Evolutionary conservation across 2,888 invertebrate species (phyloP).

Genomic region (Diaprepes abbreviatus): DNA sequence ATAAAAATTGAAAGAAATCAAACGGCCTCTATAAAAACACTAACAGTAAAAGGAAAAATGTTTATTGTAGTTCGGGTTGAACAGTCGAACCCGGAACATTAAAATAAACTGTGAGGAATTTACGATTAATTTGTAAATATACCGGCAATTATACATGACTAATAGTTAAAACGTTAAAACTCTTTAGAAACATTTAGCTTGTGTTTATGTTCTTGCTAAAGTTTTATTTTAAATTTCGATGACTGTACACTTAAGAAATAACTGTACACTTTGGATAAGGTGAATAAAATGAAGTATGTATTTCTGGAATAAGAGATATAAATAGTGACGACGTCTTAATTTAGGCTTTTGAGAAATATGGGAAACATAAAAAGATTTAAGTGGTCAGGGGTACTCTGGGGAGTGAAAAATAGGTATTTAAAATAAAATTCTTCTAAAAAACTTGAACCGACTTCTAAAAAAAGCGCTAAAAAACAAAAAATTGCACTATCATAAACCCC

Average conservation of each 20-base stretch:
- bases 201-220: conserved; percentile 18
- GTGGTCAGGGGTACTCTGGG: too few species aligned
- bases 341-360: background rate
- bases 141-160: conserved; percentile 24
- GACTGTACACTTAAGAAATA: conserved; percentile 13
- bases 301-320: conserved; percentile 2
- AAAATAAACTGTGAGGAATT: conserved; percentile 33
- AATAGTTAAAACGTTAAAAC: conserved; percentile 11
- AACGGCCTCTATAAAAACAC: conserved; percentile 5
- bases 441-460: too few species aligned
- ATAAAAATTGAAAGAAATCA: conserved; percentile 14
- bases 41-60: conserved; percentile 30
- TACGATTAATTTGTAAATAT: conserved; percentile 40
- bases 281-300: conserved; percentile 2
- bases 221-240: conserved; percentile 16
- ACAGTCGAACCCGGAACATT: conserved; percentile 24
- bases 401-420: too few species aligned
- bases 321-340: background rate
- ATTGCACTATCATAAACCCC: too few species aligned
- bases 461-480: too few species aligned
- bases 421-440: too few species aligned
- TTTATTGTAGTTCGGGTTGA: conserved; percentile 36
- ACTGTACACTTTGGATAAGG: background rate
- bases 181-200: conserved; percentile 5
- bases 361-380: background rate